Evolutionary conservation across 1,140 invertebrate species (phyloP), one percentile per base, ranked within the genome.

Genomic region (Proales similis): DNA sequence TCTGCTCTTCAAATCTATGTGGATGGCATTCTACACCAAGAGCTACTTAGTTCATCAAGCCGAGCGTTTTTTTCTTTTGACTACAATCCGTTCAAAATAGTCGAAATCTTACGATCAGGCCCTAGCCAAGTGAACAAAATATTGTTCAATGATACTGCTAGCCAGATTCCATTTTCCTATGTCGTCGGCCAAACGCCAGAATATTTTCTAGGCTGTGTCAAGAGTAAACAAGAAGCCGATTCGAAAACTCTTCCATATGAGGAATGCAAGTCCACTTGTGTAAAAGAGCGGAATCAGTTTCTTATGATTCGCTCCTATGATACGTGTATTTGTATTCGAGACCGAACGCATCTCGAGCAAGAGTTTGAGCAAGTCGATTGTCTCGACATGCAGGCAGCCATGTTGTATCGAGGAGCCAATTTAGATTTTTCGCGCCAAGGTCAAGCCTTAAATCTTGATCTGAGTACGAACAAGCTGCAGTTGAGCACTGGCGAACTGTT

Each of bases 401-500:
- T 39, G 27, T 11, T 42, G 20, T 57, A 57, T 20, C 20, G 14
- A 26, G 27, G 24, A 5, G 20, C 33, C 30, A 57, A 12, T 27
- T 20, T 43, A 19, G 30, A n/a, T n/a, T n/a, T n/a, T n/a, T n/a
- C n/a, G n/a, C n/a, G n/a, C n/a, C n/a, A n/a, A n/a, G n/a, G n/a
- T n/a, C n/a, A n/a, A n/a, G n/a, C n/a, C n/a, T n/a, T n/a, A n/a
- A n/a, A n/a, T n/a, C n/a, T n/a, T n/a, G n/a, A n/a, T n/a, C n/a
- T n/a, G n/a, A n/a, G n/a, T n/a, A n/a, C n/a, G 4, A 30, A 26
- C 17, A 24, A 42, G 17, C 20, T 32, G 36, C 51, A 3, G 32
- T 57, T 12, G 51, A 57, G 32, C n/a, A 42, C 32, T 17, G 51
- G 36, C 1, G 51, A 57, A 42, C 51, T 42, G 20, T 19, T 57